Evolutionary conservation across 2,888 invertebrate genomes (phyloP).

Genomic region (Drosophila mulleri): DNA sequence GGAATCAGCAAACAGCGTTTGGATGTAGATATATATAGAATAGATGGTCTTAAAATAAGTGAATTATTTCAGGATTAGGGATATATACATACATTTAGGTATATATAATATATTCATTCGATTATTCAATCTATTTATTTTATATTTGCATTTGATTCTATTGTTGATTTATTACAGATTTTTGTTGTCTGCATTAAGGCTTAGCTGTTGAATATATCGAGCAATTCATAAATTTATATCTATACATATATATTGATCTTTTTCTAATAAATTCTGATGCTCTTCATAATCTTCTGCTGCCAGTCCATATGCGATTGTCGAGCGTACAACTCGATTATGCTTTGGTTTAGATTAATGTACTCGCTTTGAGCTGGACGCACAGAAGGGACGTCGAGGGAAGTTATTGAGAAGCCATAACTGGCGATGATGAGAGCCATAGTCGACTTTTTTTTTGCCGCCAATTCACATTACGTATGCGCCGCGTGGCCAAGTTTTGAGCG

Average conservation of each 20-base stretch:
- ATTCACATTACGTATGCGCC: conserved; percentile 68
- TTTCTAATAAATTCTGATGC: too few species aligned
- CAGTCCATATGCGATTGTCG: not conserved
- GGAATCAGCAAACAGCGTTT: not conserved
- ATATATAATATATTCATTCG: too few species aligned
- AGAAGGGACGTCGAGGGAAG: conserved; percentile 38
- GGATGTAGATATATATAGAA: not conserved
- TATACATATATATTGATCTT: not conserved
- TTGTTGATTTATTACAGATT: not conserved
- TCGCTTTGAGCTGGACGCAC: conserved; percentile 53
- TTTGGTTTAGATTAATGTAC: conserved; percentile 57
- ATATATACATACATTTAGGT: too few species aligned
- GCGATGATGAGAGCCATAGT: conserved; percentile 38
- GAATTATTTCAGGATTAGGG: too few species aligned
- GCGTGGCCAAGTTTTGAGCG: conserved; percentile 48
- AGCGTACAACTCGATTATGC: not conserved
- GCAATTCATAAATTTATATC: not conserved
- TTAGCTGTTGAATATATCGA: not conserved
- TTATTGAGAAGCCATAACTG: conserved; percentile 61
- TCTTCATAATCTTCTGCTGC: not conserved
- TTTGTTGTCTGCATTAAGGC: not conserved
- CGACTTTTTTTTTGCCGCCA: conserved; percentile 3
- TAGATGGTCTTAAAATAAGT: not conserved
- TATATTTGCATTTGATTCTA: too few species aligned
- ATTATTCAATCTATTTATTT: too few species aligned